Percentiles rank a stretch among this genome's conserved stretches.
phyloP scores from a whole-genome alignment of 2,888 invertebrate genomes.

The Aleiodes leptofemur region DNA sequence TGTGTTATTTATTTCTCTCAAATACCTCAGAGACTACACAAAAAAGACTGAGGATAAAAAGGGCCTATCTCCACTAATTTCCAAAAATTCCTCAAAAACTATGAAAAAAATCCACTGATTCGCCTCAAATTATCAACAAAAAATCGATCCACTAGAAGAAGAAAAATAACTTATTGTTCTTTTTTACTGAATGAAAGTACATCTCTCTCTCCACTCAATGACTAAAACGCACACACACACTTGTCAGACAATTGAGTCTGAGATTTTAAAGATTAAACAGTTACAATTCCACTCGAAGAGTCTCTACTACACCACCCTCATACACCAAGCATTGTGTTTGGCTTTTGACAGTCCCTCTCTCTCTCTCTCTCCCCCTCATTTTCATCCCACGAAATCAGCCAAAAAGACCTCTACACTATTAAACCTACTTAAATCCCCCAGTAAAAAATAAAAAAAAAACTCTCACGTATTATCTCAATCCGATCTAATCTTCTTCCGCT shows the following conservation, averaged over 20 bases:
- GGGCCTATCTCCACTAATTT: too few species aligned
- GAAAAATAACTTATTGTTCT: too few species aligned
- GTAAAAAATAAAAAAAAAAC: background rate
- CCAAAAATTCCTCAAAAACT: too few species aligned
- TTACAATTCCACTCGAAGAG: conserved; percentile 33
- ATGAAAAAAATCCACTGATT: too few species aligned
- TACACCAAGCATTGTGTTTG: conserved; percentile 37
- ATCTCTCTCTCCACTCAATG: conserved; percentile 20
- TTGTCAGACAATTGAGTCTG: conserved; percentile 20
- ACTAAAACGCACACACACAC: background rate
- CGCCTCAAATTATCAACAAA: too few species aligned
- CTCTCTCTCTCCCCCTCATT: background rate
- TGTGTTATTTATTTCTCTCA: too few species aligned
- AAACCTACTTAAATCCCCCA: background rate
- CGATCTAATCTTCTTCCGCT: conserved; percentile 49
- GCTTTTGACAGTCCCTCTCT: conserved; percentile 43
- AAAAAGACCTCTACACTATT: background rate
- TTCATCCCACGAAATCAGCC: background rate
- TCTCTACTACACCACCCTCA: conserved; percentile 14
- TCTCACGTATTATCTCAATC: conserved; percentile 55
- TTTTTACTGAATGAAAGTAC: conserved; percentile 1
- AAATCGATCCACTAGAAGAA: too few species aligned
- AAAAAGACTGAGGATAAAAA: too few species aligned
- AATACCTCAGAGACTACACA: too few species aligned
- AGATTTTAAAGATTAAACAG: conserved; percentile 22